A percentile compares a stretch with the other conserved stretches of the same genome.
Evolutionary conservation across 1,140 invertebrate species (phyloP).

Genomic region (Heliconius melpomene): DNA sequence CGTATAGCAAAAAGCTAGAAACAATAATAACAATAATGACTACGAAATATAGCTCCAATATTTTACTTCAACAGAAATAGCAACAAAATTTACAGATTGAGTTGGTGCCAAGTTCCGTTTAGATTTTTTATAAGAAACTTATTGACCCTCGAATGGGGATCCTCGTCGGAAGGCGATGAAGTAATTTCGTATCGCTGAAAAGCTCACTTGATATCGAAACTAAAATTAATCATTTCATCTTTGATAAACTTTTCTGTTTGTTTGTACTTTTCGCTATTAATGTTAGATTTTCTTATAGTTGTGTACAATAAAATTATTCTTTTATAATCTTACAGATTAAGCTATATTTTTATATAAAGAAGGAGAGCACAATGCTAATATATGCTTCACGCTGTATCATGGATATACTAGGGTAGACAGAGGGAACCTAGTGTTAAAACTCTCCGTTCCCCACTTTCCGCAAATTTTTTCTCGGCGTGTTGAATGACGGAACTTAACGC

Average conservation of each 20-base stretch:
- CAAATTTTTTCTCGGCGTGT: too few species aligned
- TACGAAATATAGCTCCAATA: slow-evolving; percentile 3
- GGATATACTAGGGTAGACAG: too few species aligned
- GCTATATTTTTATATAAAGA: too few species aligned
- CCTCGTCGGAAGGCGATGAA: slow-evolving; percentile 44
- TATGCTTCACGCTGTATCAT: too few species aligned
- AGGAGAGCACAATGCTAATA: too few species aligned
- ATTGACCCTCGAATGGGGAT: slow-evolving; percentile 43
- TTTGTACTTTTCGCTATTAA: background rate
- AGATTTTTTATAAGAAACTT: slow-evolving; percentile 47
- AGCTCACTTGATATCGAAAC: slow-evolving; percentile 42
- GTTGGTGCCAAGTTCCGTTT: slow-evolving; percentile 37
- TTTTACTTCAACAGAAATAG: slow-evolving; percentile 22
- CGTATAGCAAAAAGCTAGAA: too few species aligned
- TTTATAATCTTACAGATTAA: too few species aligned
- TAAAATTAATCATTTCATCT: slow-evolving; percentile 42
- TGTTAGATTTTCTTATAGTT: background rate
- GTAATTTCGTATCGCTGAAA: slow-evolving; percentile 51
- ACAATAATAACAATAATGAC: too few species aligned
- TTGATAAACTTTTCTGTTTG: background rate
- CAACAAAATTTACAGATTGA: slow-evolving; percentile 29
- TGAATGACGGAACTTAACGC: too few species aligned
- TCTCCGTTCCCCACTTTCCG: too few species aligned
- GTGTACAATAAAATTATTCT: background rate
- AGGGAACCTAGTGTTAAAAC: too few species aligned